Percentiles rank a stretch among this genome's conserved stretches.
Conservation (phyloP, 2,888 invertebrate genomes). For the Antitype chi region DNA sequence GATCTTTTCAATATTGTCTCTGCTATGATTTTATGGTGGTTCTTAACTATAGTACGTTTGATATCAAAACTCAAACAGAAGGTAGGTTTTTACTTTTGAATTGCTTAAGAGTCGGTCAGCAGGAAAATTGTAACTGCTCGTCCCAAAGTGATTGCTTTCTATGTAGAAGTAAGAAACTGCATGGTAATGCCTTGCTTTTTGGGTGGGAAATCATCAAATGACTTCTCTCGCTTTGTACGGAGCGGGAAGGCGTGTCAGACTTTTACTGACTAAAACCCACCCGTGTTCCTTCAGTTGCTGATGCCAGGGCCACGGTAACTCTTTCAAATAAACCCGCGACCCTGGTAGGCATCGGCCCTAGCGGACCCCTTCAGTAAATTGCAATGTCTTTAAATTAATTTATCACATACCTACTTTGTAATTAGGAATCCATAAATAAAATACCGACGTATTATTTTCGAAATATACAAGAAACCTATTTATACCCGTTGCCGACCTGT, state of each 20-base stretch:
- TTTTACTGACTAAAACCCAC: too few species aligned
- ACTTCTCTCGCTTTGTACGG: too few species aligned
- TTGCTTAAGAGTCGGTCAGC: neutral
- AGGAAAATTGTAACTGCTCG: neutral
- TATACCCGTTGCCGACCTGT: conserved; percentile 33
- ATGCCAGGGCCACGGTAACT: too few species aligned
- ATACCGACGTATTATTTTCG: neutral
- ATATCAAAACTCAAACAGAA: neutral
- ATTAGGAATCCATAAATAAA: neutral
- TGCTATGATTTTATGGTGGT: neutral
- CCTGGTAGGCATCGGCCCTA: too few species aligned
- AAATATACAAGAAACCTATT: neutral
- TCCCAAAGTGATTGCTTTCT: too few species aligned
- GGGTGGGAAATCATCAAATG: too few species aligned
- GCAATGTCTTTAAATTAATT: neutral
- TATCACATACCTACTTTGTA: neutral
- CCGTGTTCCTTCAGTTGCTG: too few species aligned
- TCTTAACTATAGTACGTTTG: neutral
- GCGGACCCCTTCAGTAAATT: too few species aligned
- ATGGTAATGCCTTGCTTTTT: neutral
- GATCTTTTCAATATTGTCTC: neutral
- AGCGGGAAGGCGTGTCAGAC: too few species aligned
- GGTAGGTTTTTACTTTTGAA: neutral
- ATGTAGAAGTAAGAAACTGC: neutral
- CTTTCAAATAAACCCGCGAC: neutral